Conservation (phyloP, 2,888 invertebrate genomes). For the Taphrorychus bicolor region DNA sequence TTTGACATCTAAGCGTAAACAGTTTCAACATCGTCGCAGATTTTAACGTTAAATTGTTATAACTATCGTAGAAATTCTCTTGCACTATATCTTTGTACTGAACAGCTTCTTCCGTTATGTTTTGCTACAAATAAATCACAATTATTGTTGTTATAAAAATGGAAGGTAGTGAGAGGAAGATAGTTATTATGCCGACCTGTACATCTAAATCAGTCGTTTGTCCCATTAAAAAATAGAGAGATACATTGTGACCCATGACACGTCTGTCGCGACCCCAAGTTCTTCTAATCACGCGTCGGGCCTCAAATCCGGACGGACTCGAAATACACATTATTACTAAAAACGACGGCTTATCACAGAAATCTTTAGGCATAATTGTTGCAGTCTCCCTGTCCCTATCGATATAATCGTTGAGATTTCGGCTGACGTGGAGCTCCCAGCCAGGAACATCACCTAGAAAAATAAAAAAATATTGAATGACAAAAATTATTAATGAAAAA, state of each 20-base stretch:
- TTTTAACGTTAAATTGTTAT: constrained; percentile 86
- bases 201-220: constrained; percentile 63
- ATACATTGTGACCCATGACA: constrained; percentile 45
- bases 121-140: constrained; percentile 60
- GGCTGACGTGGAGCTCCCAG: constrained; percentile 77
- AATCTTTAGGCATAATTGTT: constrained; percentile 46
- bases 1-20: constrained; percentile 72
- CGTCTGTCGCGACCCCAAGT: constrained; percentile 68
- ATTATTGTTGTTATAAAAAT: not conserved
- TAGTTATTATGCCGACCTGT: constrained; percentile 58
- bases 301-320: constrained; percentile 71
- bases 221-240: constrained; percentile 62
- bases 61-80: constrained; percentile 82
- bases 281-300: constrained; percentile 71
- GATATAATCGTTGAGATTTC: constrained; percentile 76
- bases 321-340: constrained; percentile 77
- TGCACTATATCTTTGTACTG: constrained; percentile 80
- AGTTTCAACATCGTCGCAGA: constrained; percentile 86
- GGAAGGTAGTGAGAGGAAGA: too few relatives aligned
- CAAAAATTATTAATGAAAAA: not conserved
- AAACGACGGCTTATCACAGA: constrained; percentile 46
- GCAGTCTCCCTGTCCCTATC: constrained; percentile 52
- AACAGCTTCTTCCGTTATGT: constrained; percentile 48
- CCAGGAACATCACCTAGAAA: constrained; percentile 62
- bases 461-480: not conserved